phyloP scores from a whole-genome alignment of 2,113 vertebrate species.

The Marmota monax region DNA sequence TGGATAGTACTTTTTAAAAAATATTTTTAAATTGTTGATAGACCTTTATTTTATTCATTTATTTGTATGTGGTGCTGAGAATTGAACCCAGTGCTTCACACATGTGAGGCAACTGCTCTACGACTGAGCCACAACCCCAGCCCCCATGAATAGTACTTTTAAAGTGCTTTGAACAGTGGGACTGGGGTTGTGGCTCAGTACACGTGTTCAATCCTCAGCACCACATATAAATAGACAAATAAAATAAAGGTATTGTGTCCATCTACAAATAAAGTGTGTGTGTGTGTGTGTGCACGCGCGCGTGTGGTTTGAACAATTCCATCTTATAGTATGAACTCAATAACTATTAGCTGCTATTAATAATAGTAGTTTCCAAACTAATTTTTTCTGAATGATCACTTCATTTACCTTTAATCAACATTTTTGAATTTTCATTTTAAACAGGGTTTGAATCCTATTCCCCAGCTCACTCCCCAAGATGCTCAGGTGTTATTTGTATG shows the following conservation, averaged over 20 bases:
- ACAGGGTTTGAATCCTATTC: neutral
- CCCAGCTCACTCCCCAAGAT: neutral
- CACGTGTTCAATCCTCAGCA: no score
- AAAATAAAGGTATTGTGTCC: no score
- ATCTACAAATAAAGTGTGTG: no score
- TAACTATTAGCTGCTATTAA: neutral
- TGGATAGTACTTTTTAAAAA: neutral
- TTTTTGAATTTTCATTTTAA: conserved; percentile 37
- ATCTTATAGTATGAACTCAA: neutral
- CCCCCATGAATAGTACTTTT: neutral
- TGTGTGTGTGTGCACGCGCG: no score
- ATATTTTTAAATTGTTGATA: no score
- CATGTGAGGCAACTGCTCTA: no score
- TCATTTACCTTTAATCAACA: neutral
- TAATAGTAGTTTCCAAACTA: neutral
- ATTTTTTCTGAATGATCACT: conserved; percentile 20
- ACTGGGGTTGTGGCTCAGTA: no score
- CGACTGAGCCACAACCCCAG: no score
- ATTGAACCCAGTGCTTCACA: no score
- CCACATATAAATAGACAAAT: no score
- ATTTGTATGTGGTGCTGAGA: no score
- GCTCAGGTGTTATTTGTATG: neutral
- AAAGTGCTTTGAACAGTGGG: neutral
- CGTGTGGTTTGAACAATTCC: neutral
- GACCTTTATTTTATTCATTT: no score